Evolutionary conservation across 2,113 vertebrate genomes (phyloP).

Genomic region (Brachionichthys hirsutus): DNA sequence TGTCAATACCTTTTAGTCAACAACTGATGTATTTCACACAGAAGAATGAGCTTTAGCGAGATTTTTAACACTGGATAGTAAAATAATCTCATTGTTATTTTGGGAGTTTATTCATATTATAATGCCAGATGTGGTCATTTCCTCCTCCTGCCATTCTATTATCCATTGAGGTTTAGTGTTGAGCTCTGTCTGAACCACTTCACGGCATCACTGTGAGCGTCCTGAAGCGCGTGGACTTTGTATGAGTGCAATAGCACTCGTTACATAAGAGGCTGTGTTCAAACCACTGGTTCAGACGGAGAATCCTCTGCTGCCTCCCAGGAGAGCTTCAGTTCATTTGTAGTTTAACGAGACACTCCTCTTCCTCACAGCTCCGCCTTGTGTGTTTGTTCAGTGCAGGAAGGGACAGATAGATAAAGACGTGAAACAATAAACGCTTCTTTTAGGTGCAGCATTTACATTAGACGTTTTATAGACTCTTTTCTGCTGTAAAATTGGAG

Average conservation of each 20-base stretch:
- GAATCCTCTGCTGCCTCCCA: constrained; percentile 18
- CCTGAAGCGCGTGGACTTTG: constrained; percentile 6
- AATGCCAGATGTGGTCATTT: not conserved
- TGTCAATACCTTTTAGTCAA: too few species aligned
- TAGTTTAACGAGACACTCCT: constrained; percentile 27
- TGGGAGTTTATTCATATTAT: too few species aligned
- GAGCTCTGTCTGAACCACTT: not conserved
- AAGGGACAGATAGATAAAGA: constrained; percentile 13
- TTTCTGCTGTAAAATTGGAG: not conserved
- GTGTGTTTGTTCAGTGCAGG: constrained; percentile 33
- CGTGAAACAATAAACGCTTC: constrained; percentile 35
- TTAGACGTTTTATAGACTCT: constrained; percentile 18
- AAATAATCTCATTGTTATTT: not conserved
- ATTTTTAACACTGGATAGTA: not conserved
- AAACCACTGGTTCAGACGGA: constrained; percentile 25
- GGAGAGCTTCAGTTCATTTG: constrained; percentile 10
- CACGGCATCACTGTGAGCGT: not conserved
- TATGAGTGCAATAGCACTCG: constrained; percentile 12
- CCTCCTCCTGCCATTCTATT: not conserved
- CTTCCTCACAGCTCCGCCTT: constrained; percentile 11
- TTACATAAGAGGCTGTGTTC: constrained; percentile 46
- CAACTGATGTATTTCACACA: too few species aligned
- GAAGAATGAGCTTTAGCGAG: too few species aligned
- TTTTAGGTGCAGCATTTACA: constrained; percentile 39
- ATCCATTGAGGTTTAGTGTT: constrained; percentile 1